A percentile compares a stretch with the other conserved stretches of the same genome.
phyloP scores from a whole-genome alignment of 2,113 vertebrate species.

The Tursiops truncatus region DNA sequence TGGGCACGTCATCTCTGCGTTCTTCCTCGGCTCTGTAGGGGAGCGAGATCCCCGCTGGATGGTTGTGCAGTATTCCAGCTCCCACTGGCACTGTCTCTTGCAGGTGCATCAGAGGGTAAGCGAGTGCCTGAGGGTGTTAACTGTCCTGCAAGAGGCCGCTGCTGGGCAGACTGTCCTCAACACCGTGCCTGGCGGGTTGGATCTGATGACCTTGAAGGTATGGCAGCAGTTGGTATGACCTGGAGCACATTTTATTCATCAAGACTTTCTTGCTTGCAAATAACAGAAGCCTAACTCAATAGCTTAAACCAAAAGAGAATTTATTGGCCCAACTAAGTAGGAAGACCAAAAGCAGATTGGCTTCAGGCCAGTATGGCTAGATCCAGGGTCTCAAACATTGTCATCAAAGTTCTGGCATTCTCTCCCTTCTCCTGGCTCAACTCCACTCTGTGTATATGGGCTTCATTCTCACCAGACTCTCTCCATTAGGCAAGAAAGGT shows the following conservation, averaged over 20 bases:
- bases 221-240: neutral
- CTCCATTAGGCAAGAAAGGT: neutral
- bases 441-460: neutral
- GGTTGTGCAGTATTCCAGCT: neutral
- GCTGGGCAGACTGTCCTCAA: conserved; percentile 48
- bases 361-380: neutral
- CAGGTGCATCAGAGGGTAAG: conserved; percentile 83
- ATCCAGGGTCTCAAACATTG: neutral
- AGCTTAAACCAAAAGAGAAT: neutral
- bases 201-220: conserved; percentile 84
- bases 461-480: neutral
- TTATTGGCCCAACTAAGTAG: neutral
- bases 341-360: neutral
- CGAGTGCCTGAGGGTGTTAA: conserved; percentile 81
- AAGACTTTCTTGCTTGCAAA: neutral
- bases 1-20: neutral
- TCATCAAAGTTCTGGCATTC: neutral
- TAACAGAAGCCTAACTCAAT: neutral
- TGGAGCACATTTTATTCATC: neutral
- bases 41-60: neutral
- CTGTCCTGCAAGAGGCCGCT: conserved; percentile 74
- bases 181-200: conserved; percentile 74
- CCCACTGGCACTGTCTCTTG: neutral
- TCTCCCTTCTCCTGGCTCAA: neutral
- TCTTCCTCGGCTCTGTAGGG: neutral